Base-by-base conservation (phyloP, 1,140 invertebrate genomes). In the Ceratosolen fusciceps region DNA sequence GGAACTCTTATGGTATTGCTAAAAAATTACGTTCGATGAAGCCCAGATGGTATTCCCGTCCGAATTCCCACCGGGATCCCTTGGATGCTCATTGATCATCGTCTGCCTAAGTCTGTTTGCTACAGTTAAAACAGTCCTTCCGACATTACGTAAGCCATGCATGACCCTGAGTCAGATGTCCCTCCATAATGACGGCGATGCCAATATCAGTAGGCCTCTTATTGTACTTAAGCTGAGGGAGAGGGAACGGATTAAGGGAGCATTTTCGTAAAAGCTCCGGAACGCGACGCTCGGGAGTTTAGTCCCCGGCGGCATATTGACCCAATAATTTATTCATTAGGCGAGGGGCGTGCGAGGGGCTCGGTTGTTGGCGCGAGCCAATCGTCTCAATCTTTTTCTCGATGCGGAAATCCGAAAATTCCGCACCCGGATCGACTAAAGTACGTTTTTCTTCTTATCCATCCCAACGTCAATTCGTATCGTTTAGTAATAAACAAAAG, bases 271-370 rank as follows among this genome's bases (percentile, higher is more conserved):
- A 37, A 37, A 37, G 31, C 60, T 65, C 31, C 21, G 21, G 19
- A 37, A 37, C 60, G 21, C 34, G 60, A 62, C 31, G 34, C 31
- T 34, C 29, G 34, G 9, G 49, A 52, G 12, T 52, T 19, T 52
- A 19, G 49, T 21, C 49, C 9, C 49, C 19, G 49, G 9, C 10
- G 43, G 43, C 47, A 49, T 47, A 39, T 71, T 52, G 52, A 26
- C 43, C 10, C 52, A 54, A 72, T 72, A 52, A 54, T 54, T 70
- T 71, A 71, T 52, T n/a, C 68, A 49, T n/a, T n/a, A n/a, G n/a
- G 21, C n/a, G 68, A 1, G 47, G 24, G 16, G 52, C 47, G 7
- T 14, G 47, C 5, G 24, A 49, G 67, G 24, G 1, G 21, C 21
- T 43, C 26, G 26, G 65, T 31, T 37, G 29, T 31, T 16, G 29